Percentiles rank a stretch among this genome's conserved stretches.
Conservation (phyloP, 2,888 invertebrate species). For the Hypomecis punctinalis region DNA sequence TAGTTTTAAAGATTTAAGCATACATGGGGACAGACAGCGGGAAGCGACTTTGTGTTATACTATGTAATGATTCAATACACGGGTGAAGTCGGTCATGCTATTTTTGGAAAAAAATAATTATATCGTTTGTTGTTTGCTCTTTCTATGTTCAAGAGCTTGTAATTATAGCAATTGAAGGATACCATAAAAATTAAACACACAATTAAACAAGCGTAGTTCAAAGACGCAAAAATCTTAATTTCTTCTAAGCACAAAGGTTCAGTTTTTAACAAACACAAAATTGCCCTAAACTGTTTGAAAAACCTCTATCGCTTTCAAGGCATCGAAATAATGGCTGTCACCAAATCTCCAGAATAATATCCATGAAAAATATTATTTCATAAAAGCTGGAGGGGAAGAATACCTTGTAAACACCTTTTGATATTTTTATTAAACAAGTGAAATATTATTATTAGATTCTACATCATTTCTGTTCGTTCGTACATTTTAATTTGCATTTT, state of each 20-base stretch:
- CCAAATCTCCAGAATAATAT: slow-evolving; percentile 34
- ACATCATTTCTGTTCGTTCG: slow-evolving; percentile 13
- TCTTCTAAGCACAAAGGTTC: background rate
- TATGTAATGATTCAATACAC: too few species aligned
- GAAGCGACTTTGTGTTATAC: too few species aligned
- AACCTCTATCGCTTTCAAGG: slow-evolving; percentile 21
- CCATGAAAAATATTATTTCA: slow-evolving; percentile 45
- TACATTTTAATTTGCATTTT: slow-evolving; percentile 11
- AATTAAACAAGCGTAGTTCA: background rate
- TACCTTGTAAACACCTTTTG: slow-evolving; percentile 40
- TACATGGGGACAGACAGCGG: too few species aligned
- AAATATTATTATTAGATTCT: slow-evolving; percentile 37
- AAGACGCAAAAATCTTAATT: background rate
- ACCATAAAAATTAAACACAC: background rate
- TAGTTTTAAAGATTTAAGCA: too few species aligned
- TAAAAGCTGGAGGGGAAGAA: slow-evolving; percentile 29
- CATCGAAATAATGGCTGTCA: slow-evolving; percentile 36
- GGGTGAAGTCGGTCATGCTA: too few species aligned
- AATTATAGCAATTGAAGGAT: background rate
- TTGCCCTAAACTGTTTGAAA: slow-evolving; percentile 13
- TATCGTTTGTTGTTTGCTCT: too few species aligned
- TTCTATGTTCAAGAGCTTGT: too few species aligned
- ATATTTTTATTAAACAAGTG: slow-evolving; percentile 42
- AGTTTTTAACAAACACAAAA: slow-evolving; percentile 3
- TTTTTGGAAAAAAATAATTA: too few species aligned